These are phyloP conservation scores for Xyliphius kryptos DNA, from an alignment of 2,113 vertebrate genomes.

Conservation along the genomic window DNA sequence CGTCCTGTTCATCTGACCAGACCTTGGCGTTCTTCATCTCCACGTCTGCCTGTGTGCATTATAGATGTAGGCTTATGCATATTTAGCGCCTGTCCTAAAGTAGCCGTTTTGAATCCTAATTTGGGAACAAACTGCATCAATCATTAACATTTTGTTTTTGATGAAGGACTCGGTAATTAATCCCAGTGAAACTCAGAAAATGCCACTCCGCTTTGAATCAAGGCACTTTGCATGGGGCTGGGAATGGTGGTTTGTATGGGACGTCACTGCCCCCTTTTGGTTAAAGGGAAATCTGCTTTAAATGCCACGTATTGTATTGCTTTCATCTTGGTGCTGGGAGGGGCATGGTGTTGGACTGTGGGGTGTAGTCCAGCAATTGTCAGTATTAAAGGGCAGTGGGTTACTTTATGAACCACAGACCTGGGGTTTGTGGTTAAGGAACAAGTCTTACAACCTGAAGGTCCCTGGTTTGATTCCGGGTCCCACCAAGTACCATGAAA, in stretches of 20 bases:
- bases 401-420: too few species aligned
- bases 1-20: not conserved
- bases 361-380: too few species aligned
- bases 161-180: constrained; percentile 65
- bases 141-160: constrained; percentile 63
- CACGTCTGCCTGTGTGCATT: constrained; percentile 30
- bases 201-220: constrained; percentile 27
- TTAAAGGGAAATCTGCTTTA: not conserved
- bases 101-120: constrained; percentile 46
- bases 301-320: not conserved
- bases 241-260: constrained; percentile 16
- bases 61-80: constrained; percentile 22
- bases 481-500: too few species aligned
- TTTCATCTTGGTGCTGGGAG: not conserved
- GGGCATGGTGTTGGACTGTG: too few species aligned
- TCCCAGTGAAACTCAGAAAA: constrained; percentile 58
- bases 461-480: too few species aligned
- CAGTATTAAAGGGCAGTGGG: too few species aligned
- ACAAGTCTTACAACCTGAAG: too few species aligned
- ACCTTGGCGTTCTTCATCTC: constrained; percentile 16
- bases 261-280: constrained; percentile 60
- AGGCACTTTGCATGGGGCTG: constrained; percentile 9
- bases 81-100: constrained; percentile 39
- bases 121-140: constrained; percentile 54
- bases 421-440: too few species aligned